A percentile compares a stretch with the other conserved stretches of the same genome.
Evolutionary conservation across 2,888 invertebrate genomes (phyloP).

Genomic region (Meiosimyza platycephala): DNA sequence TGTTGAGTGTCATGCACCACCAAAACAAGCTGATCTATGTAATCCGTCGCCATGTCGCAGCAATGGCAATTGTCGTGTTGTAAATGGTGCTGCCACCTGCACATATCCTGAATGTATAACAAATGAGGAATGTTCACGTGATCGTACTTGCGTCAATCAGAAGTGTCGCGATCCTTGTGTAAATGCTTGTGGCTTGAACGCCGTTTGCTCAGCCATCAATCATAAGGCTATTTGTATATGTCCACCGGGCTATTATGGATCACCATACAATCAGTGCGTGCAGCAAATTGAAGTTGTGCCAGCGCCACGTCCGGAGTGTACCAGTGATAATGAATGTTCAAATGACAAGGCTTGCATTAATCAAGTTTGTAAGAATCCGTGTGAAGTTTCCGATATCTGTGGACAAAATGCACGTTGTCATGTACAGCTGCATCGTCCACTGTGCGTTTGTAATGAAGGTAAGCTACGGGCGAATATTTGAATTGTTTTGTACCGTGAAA

Average conservation of each 20-base stretch:
- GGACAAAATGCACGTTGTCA: conserved; percentile 83
- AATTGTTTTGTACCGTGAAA: not conserved
- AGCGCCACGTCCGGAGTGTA: conserved; percentile 80
- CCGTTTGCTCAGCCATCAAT: conserved; percentile 82
- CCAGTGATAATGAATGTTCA: conserved; percentile 80
- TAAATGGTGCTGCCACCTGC: conserved; percentile 78
- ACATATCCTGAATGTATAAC: conserved; percentile 88
- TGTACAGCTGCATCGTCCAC: conserved; percentile 81
- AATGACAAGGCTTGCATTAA: conserved; percentile 87
- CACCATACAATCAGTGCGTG: conserved; percentile 80
- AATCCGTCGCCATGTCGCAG: conserved; percentile 85
- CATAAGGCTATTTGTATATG: conserved; percentile 88
- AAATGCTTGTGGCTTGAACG: conserved; percentile 85
- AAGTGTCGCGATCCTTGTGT: conserved; percentile 87
- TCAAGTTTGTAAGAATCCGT: conserved; percentile 80
- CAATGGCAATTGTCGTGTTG: conserved; percentile 83
- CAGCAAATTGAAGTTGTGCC: conserved; percentile 66
- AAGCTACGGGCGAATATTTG: not conserved
- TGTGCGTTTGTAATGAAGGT: conserved; percentile 81
- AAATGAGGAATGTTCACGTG: conserved; percentile 87
- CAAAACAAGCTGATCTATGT: conserved; percentile 77
- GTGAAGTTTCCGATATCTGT: conserved; percentile 76
- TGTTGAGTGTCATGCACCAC: conserved; percentile 72
- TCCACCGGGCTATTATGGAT: conserved; percentile 81
- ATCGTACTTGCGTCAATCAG: conserved; percentile 83